phyloP scores from a whole-genome alignment of 2,113 vertebrate genomes.

The Catharus bicknelli region DNA sequence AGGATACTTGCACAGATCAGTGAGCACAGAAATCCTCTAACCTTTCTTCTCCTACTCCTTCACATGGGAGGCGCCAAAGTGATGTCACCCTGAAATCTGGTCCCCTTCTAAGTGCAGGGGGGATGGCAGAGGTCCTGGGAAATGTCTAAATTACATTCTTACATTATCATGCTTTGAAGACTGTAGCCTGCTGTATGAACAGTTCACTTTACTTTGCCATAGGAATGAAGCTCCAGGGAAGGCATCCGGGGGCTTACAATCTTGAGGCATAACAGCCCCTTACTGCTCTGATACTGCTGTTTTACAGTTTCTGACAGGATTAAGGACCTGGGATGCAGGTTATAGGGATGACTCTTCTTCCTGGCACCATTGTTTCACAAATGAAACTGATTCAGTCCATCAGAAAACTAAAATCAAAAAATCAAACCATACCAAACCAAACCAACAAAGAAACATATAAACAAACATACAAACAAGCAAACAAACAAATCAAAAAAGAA shows the following conservation, averaged over 20 bases:
- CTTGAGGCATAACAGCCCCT: rapidly evolving
- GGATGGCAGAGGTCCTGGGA: not conserved
- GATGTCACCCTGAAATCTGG: not conserved
- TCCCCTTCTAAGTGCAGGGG: not conserved
- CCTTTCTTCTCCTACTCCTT: not conserved
- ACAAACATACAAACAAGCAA: too few species aligned
- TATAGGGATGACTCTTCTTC: not conserved
- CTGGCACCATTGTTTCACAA: not conserved
- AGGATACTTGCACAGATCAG: not conserved
- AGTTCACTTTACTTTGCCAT: not conserved
- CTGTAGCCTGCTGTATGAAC: rapidly evolving
- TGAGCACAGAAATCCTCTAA: not conserved
- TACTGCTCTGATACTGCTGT: not conserved
- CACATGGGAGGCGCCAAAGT: rapidly evolving
- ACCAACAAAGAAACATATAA: too few species aligned
- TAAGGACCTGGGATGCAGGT: not conserved
- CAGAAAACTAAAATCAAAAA: not conserved
- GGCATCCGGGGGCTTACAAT: not conserved
- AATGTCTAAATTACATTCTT: not conserved
- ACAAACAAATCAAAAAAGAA: not conserved
- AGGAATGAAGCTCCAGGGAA: not conserved
- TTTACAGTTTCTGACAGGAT: not conserved
- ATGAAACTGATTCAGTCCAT: not conserved
- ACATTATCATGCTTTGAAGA: not conserved
- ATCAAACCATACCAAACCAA: too few species aligned